Conservation (phyloP, 2,113 vertebrate species). For the Coracopsis vasa region DNA sequence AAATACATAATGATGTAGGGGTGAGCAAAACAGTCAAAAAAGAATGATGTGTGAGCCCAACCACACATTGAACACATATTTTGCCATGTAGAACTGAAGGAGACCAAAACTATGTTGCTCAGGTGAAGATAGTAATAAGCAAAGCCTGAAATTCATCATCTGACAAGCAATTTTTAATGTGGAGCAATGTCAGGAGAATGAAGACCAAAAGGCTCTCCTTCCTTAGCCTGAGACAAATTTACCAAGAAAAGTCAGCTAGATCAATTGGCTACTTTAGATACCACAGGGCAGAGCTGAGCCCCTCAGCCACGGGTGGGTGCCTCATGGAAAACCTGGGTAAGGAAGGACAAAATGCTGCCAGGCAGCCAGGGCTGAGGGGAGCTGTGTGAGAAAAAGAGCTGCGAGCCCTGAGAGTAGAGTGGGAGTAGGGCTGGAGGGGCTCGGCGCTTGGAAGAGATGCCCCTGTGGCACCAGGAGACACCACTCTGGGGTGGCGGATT, state of each 20-base stretch:
- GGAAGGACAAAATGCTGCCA: not conserved
- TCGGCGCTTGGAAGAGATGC: not conserved
- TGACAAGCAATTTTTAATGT: not conserved
- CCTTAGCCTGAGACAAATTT: not conserved
- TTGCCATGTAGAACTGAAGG: not conserved
- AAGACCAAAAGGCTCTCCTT: not conserved
- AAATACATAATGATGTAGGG: accelerated
- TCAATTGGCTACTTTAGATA: not conserved
- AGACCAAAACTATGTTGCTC: not conserved
- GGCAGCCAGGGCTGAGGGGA: not conserved
- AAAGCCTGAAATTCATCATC: not conserved
- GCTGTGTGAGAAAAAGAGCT: not conserved
- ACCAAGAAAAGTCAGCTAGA: not conserved
- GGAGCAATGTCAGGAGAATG: not conserved
- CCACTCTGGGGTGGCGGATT: not conserved
- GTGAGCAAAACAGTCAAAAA: not conserved
- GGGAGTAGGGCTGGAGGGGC: not conserved
- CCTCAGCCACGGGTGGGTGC: not conserved
- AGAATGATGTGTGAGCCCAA: not conserved
- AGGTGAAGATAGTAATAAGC: not conserved
- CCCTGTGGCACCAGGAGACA: not conserved
- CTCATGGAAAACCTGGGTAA: not conserved
- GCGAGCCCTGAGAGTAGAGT: accelerated
- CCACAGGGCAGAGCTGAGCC: accelerated
- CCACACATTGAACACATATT: not conserved